Evolutionary conservation across 2,888 invertebrate species (phyloP).

Genomic region (Congeria kusceri): DNA sequence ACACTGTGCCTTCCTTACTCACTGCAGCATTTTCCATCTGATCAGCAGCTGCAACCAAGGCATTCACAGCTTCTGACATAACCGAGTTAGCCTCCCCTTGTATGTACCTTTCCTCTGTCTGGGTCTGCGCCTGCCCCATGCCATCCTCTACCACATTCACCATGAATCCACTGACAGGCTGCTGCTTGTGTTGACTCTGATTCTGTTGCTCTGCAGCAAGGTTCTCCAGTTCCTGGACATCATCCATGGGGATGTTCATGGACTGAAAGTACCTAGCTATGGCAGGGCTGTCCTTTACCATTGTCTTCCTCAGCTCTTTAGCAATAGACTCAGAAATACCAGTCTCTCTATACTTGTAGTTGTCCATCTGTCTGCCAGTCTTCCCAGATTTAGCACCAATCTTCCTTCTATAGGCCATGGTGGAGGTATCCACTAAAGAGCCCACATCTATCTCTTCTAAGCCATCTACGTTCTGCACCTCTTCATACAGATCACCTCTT

Average conservation of each 20-base stretch:
- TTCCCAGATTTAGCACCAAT: not conserved
- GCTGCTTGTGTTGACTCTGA: not conserved
- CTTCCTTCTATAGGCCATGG: not conserved
- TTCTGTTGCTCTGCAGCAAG: not conserved
- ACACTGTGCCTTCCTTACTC: not conserved
- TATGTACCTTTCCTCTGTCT: not conserved
- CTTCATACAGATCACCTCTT: not conserved
- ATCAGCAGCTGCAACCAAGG: slow-evolving; percentile 2
- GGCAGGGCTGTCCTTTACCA: slow-evolving; percentile 27
- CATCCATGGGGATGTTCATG: slow-evolving; percentile 13
- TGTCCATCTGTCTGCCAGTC: slow-evolving; percentile 25
- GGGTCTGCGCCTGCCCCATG: not conserved
- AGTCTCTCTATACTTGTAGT: slow-evolving; percentile 30
- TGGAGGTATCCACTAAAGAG: not conserved
- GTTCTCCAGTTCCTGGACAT: not conserved
- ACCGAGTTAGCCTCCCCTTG: not conserved
- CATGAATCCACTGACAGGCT: not conserved
- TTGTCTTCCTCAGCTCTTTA: slow-evolving; percentile 27
- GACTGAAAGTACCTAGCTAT: slow-evolving; percentile 28
- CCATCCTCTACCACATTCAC: not conserved
- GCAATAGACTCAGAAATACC: slow-evolving; percentile 6
- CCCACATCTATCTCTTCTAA: not conserved
- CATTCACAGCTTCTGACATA: not conserved
- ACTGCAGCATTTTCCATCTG: slow-evolving; percentile 2
- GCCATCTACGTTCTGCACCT: slow-evolving; percentile 1